Base-by-base conservation (phyloP, 2,888 invertebrate species). In the Leptogaster cylindrica region DNA sequence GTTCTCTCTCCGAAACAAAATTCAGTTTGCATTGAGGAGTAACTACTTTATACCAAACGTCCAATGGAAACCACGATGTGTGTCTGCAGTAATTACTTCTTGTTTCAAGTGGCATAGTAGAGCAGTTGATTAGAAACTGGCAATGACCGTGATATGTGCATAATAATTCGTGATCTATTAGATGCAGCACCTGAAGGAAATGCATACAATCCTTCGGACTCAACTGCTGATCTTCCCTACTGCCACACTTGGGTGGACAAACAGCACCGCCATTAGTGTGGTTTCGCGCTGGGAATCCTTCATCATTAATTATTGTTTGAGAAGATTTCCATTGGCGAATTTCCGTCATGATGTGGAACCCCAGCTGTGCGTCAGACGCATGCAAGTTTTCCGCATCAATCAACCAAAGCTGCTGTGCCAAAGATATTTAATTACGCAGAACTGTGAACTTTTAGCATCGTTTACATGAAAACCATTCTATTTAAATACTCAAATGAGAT, bases 101-200 rank as follows among this genome's bases (percentile, higher is more conserved):
- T 14, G 14, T 14, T 39, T 2, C 25, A 58, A 58, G 58, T 58
- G 39, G 39, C 58, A 23, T 58, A 58, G 25, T 58, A 7, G 58
- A 58, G 41, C 58, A 58, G 39, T 58, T 58, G 58, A 58, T 58
- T 58, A 58, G 58, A 58, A 58, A 58, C 58, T 58, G 58, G 58
- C 58, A 39, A 28, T 39, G 58, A 58, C 58, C 58, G 41, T 58
- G 39, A 23, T 58, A 27, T 8, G 58, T 58, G 58, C 41, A 14
- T 23, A 39, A 28, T 25, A 23, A 28, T 7, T 16, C 31, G 14
- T 27, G 41, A n/a, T n/a, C n/a, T 16, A 12, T 39, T 58, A 58
- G 41, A 58, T 8, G 33, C 16, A n/a, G 18, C 33, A 52, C 52
- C 52, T 52, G 52, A 33, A 10, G 7, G 2, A 18, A 5, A 31